A percentile compares a stretch with the other conserved stretches of the same genome.
Conservation (phyloP, 2,888 invertebrate species). For the Nysson spinosus region DNA sequence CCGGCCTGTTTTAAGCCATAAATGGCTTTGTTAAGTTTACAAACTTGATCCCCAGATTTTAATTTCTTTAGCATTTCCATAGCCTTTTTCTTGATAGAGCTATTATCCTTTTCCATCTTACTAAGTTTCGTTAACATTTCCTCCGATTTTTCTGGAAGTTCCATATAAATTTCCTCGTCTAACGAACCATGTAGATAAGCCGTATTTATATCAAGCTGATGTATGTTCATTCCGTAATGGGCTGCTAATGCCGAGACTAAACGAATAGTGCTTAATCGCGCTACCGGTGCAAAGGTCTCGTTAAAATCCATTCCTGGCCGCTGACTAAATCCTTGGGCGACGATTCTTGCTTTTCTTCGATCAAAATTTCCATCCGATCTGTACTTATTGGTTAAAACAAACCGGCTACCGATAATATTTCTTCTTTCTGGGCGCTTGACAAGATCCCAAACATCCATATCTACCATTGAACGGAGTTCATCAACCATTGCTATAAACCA, state of each 20-base stretch:
- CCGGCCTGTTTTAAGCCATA: slow-evolving; percentile 9
- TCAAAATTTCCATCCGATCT: background rate
- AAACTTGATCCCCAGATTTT: background rate
- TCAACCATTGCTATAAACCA: slow-evolving; percentile 3
- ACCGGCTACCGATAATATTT: background rate
- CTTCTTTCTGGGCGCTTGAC: background rate
- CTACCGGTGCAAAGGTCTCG: slow-evolving; percentile 12
- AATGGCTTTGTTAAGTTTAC: background rate
- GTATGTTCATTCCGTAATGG: background rate
- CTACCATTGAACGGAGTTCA: background rate
- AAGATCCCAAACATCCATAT: slow-evolving; percentile 2
- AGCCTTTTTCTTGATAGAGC: no score
- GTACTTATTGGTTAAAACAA: background rate
- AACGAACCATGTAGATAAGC: background rate
- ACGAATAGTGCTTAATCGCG: background rate
- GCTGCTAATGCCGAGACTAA: background rate
- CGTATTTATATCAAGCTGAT: slow-evolving; percentile 9
- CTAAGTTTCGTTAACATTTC: no score
- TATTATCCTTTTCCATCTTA: no score
- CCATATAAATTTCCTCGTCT: background rate
- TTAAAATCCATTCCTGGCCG: background rate
- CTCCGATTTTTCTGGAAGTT: background rate
- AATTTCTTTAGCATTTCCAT: no score
- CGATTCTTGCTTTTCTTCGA: background rate
- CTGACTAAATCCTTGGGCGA: background rate